Evolutionary conservation across 1,140 invertebrate species (phyloP).

Genomic region (Drosophila sulfurigaster): DNA sequence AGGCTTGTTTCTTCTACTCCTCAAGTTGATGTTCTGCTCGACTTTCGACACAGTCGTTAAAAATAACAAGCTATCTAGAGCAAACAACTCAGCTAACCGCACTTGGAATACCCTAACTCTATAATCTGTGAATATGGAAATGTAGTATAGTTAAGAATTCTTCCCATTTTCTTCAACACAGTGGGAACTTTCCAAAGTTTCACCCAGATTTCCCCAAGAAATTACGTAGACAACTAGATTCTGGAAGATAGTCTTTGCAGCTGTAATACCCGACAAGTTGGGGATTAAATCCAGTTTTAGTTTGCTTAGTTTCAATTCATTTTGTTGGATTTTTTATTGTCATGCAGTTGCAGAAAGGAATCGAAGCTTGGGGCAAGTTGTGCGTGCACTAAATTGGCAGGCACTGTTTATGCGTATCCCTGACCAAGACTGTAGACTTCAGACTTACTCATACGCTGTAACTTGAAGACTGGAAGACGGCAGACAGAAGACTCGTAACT

Average conservation of each 20-base stretch:
- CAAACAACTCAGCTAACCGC: not conserved
- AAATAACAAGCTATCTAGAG: slow-evolving; percentile 22
- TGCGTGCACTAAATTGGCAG: slow-evolving; percentile 22
- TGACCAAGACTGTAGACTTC: not conserved
- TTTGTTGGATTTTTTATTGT: not conserved
- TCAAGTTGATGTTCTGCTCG: slow-evolving; percentile 25
- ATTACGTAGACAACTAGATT: too few relatives aligned
- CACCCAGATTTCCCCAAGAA: not conserved
- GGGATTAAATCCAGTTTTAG: slow-evolving; percentile 14
- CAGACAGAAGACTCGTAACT: not conserved
- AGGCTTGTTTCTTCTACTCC: not conserved
- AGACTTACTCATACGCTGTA: not conserved
- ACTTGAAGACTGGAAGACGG: too few relatives aligned
- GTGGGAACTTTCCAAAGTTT: not conserved
- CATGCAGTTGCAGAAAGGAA: slow-evolving; percentile 2
- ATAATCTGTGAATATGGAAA: not conserved
- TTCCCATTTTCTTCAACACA: not conserved
- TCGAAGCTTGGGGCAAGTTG: not conserved
- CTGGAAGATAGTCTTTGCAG: too few relatives aligned
- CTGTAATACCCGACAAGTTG: not conserved
- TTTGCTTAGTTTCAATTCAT: too few relatives aligned
- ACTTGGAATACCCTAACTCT: slow-evolving; percentile 11
- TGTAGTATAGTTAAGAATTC: not conserved
- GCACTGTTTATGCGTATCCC: slow-evolving; percentile 1
- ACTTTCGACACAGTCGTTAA: slow-evolving; percentile 48